Conservation (phyloP, 2,797 vertebrate species). For the Diplodus puntazzo region DNA sequence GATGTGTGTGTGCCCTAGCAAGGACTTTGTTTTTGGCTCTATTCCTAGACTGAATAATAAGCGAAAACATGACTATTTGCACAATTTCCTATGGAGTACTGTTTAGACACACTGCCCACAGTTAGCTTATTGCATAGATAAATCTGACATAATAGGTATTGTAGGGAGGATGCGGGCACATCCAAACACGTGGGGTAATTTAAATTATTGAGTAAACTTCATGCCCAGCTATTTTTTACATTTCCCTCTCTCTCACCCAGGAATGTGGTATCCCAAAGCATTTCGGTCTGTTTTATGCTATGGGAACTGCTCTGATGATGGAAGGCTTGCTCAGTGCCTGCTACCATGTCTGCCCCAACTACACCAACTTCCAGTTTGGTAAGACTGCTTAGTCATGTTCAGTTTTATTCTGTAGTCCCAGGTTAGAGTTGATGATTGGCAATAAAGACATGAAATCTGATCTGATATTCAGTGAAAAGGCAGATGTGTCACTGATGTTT, state of each 20-base stretch:
- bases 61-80: background rate
- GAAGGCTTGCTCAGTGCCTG: constrained; percentile 97
- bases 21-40: background rate
- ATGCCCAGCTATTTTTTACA: background rate
- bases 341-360: constrained; percentile 98
- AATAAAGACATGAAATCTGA: background rate
- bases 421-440: background rate
- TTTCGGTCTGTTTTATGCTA: constrained; percentile 97
- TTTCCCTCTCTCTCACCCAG: constrained; percentile 67
- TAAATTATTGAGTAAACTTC: background rate
- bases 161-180: background rate
- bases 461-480: no score
- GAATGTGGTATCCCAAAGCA: constrained; percentile 98
- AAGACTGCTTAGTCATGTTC: constrained; percentile 25
- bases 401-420: background rate
- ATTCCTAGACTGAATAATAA: background rate
- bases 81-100: background rate
- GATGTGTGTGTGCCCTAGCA: background rate
- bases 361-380: constrained; percentile 99
- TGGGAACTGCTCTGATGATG: constrained; percentile 99
- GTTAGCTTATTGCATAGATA: background rate
- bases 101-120: background rate
- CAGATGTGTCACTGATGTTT: background rate
- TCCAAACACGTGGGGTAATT: background rate
- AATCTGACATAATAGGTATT: background rate